Percentiles rank a stretch among this genome's conserved stretches.
Evolutionary conservation across 2,113 vertebrate genomes (phyloP).

Genomic region (Dasyornis broadbenti): DNA sequence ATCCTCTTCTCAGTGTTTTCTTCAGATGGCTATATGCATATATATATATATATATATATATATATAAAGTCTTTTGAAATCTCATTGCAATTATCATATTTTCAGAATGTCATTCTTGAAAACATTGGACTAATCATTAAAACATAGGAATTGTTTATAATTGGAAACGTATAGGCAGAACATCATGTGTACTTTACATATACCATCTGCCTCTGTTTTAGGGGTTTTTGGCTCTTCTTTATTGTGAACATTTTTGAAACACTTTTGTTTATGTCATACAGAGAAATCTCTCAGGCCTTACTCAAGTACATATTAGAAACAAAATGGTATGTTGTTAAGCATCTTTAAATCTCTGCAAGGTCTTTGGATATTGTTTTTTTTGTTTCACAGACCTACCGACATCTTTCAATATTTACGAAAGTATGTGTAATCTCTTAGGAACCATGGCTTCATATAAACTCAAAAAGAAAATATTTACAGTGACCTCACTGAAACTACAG

Average conservation of each 20-base stretch:
- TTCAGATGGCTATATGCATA: not conserved
- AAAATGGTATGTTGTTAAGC: not conserved
- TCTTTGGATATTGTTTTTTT: not conserved
- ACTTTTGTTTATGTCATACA: not conserved
- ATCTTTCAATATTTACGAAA: not conserved
- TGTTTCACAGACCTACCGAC: not conserved
- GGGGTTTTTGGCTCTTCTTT: not conserved
- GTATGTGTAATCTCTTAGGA: not conserved
- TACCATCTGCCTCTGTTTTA: slow-evolving; percentile 4
- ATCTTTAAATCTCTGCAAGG: not conserved
- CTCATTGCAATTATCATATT: not conserved
- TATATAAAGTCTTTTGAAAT: not conserved
- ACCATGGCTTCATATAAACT: not conserved
- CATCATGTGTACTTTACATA: not conserved
- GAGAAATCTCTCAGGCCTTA: not conserved
- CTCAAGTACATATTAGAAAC: not conserved
- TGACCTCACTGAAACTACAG: not conserved
- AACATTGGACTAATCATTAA: not conserved
- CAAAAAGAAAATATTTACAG: not conserved
- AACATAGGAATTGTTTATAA: not conserved
- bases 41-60: not conserved
- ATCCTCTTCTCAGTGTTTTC: not conserved
- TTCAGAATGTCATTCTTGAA: not conserved
- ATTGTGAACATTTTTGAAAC: not conserved
- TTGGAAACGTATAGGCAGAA: not conserved